Percentiles rank a stretch among this genome's conserved stretches.
These are phyloP conservation scores for Lampris megalopsis DNA, from an alignment of 2,113 vertebrate species.

Conservation along the genomic window DNA sequence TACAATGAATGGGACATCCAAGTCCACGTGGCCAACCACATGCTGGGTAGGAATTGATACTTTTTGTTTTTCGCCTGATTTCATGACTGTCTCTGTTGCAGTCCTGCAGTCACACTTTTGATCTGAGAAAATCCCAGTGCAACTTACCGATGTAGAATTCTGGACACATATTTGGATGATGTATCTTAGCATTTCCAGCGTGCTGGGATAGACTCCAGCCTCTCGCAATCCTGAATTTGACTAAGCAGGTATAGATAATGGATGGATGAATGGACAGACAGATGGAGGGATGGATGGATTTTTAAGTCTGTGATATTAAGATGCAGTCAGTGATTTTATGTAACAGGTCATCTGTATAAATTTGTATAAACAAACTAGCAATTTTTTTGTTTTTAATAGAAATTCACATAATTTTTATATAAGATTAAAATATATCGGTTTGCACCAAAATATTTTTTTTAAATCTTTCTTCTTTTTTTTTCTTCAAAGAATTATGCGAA, in stretches of 20 bases:
- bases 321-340: constrained; percentile 38
- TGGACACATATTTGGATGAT: constrained; percentile 21
- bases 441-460: constrained; percentile 69
- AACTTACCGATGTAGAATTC: constrained; percentile 41
- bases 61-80: constrained; percentile 29
- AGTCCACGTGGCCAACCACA: constrained; percentile 99
- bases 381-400: not conserved
- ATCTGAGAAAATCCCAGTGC: constrained; percentile 43
- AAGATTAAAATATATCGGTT: not conserved
- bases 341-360: constrained; percentile 19
- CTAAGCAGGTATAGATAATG: no score
- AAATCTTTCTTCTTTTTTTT: no score
- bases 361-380: constrained; percentile 14
- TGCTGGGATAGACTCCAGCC: no score
- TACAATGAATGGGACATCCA: constrained; percentile 99
- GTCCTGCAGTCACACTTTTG: constrained; percentile 40
- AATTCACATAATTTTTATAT: constrained; percentile 24
- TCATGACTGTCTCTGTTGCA: constrained; percentile 40
- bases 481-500: constrained; percentile 72
- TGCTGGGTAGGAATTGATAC: constrained; percentile 92
- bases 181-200: constrained; percentile 8
- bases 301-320: constrained; percentile 36
- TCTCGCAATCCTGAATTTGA: no score
- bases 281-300: not conserved
- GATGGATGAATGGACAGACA: no score